phyloP scores from a whole-genome alignment of 2,888 invertebrate species.

The Lamellibrachia columna region DNA sequence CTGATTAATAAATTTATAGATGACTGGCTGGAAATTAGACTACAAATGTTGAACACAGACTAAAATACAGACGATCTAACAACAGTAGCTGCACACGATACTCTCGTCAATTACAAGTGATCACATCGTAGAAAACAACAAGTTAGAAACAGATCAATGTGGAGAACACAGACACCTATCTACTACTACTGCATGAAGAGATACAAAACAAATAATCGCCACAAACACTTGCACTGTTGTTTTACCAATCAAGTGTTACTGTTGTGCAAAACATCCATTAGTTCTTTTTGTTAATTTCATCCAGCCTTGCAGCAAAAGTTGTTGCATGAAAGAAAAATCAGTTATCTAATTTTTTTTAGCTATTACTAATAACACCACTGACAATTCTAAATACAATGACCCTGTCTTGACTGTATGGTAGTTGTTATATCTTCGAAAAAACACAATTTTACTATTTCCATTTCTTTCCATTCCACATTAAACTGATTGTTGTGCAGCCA shows the following conservation, averaged over 20 bases:
- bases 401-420: too few relatives aligned
- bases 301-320: background rate
- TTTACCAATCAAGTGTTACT: background rate
- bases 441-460: background rate
- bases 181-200: background rate
- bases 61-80: background rate
- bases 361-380: background rate
- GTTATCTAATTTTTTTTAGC: background rate
- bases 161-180: background rate
- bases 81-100: background rate
- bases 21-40: background rate
- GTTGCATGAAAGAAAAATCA: background rate
- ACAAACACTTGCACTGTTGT: background rate
- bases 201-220: background rate
- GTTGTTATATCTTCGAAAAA: background rate
- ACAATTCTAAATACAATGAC: background rate
- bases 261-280: background rate
- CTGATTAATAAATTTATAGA: background rate
- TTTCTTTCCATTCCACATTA: background rate
- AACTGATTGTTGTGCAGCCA: background rate
- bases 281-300: background rate
- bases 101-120: background rate
- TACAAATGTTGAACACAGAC: background rate
- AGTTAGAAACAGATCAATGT: background rate
- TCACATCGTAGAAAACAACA: slow-evolving; percentile 12